Conservation (phyloP, 2,113 vertebrate species). For the Charina bottae region DNA sequence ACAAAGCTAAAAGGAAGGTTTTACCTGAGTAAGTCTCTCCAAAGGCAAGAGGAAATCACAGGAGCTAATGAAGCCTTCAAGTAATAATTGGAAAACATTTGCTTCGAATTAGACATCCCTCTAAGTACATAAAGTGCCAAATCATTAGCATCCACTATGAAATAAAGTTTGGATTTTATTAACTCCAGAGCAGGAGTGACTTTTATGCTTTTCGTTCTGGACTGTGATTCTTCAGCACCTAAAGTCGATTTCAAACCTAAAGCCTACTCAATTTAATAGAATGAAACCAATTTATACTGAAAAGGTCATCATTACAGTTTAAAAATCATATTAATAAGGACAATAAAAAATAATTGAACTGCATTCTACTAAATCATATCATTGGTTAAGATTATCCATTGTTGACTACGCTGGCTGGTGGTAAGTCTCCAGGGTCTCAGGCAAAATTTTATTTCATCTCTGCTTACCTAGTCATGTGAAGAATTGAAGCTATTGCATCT, state of each 20-base stretch:
- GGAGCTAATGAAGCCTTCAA: conserved; percentile 57
- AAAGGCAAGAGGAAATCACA: conserved; percentile 42
- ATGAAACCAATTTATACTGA: not conserved
- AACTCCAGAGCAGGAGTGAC: conserved; percentile 36
- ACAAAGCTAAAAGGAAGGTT: conserved; percentile 22
- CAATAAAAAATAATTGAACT: not conserved
- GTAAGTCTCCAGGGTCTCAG: not conserved
- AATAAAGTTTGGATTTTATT: conserved; percentile 51
- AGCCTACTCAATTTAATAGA: conserved; percentile 7
- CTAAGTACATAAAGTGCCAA: conserved; percentile 40
- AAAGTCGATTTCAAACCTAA: not conserved
- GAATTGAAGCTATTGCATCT: not conserved
- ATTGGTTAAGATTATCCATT: not conserved
- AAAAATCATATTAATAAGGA: not conserved
- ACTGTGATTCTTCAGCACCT: conserved; percentile 9
- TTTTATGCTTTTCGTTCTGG: conserved; percentile 35
- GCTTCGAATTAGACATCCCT: conserved; percentile 46
- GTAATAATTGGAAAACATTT: conserved; percentile 57
- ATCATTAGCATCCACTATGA: conserved; percentile 45
- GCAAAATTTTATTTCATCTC: not conserved
- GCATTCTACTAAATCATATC: not conserved
- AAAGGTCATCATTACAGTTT: not conserved
- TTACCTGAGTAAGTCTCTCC: conserved; percentile 44
- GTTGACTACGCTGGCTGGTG: not conserved
- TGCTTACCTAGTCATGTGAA: not conserved